Evolutionary conservation across 2,888 invertebrate genomes (phyloP), one percentile per base, ranked within the genome.

Genomic region (Tuberolachnus salignus): DNA sequence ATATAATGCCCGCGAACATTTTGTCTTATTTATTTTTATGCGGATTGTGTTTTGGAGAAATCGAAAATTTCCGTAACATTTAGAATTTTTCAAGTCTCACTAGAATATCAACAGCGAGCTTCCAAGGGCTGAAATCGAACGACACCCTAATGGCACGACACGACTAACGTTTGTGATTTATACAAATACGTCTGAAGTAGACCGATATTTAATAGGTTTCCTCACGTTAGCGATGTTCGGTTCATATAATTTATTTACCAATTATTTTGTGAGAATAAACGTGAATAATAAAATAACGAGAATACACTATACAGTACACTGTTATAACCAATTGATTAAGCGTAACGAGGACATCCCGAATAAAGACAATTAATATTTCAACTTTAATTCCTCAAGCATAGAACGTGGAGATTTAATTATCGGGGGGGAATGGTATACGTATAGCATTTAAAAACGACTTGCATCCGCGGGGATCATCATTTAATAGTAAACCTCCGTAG

Each of bases 141-240:
- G 21, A 44, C 23, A n/a, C n/a, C n/a, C n/a, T n/a, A n/a, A n/a
- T n/a, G n/a, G n/a, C n/a, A n/a, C n/a, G n/a, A n/a, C n/a, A n/a
- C 57, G 6, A 13, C 46, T 23, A 8, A 71, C 23, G 23, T 71
- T 9, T n/a, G 46, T 59, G 44, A 71, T 59, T 59, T 59, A 71
- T 71, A 59, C n/a, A n/a, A n/a, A n/a, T n/a, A 46, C 59, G 57
- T 59, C 55, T 16, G 21, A 44, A 44, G 23, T 44, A 11, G 16
- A 21, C 44, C 57, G n/a, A 57, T 16, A 57, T 59, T n/a, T 26
- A 71, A 71, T 46, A 59, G 23, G n/a, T 9, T 55, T 1, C 3
- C n/a, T 23, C 57, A 26, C 57, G 44, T 57, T 26, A n/a, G 8
- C 1, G 44, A 57, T 57, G n/a, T 21, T 14, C 14, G 44, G 14